phyloP scores from a whole-genome alignment of 2,888 invertebrate genomes.

The Drosophila falleni region DNA sequence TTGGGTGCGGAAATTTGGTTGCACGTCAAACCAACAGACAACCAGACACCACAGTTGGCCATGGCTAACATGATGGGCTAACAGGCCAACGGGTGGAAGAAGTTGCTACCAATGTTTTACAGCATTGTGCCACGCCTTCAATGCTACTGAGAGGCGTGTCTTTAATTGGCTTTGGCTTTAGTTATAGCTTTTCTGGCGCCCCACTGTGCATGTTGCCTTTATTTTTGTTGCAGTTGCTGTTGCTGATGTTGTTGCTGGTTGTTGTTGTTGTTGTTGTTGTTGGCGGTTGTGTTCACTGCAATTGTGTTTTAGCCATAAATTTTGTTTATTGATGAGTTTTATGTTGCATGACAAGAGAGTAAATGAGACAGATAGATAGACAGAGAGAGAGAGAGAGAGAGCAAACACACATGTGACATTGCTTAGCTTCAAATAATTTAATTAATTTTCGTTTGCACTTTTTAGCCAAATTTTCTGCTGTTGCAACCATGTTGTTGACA shows the following conservation, averaged over 20 bases:
- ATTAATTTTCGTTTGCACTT: slow-evolving; percentile 59
- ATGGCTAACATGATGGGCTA: slow-evolving; percentile 4
- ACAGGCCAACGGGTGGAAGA: background rate
- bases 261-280: slow-evolving; percentile 3
- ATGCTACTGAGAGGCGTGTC: slow-evolving; percentile 41
- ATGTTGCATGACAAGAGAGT: slow-evolving; percentile 31
- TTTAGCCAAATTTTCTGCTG: slow-evolving; percentile 44
- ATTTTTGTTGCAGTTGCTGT: slow-evolving; percentile 3
- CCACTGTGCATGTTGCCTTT: slow-evolving; percentile 23
- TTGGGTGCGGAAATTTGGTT: slow-evolving; percentile 75
- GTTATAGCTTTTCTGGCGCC: slow-evolving; percentile 29
- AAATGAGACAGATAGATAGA: background rate
- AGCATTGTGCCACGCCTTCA: slow-evolving; percentile 38
- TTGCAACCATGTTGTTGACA: slow-evolving; percentile 49
- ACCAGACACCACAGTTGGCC: slow-evolving; percentile 1
- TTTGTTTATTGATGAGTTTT: slow-evolving; percentile 70
- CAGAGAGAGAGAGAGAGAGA: background rate
- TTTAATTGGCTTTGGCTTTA: slow-evolving; percentile 69
- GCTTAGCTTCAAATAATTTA: slow-evolving; percentile 64
- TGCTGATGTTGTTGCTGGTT: slow-evolving; percentile 7
- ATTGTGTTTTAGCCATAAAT: slow-evolving; percentile 67
- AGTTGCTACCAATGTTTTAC: slow-evolving; percentile 38
- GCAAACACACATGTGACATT: slow-evolving; percentile 50
- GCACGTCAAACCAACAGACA: slow-evolving; percentile 40
- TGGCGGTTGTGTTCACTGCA: slow-evolving; percentile 36